These are phyloP conservation scores for Neodon shergylaensis DNA, from an alignment of 2,113 vertebrate species.

Conservation along the genomic window DNA sequence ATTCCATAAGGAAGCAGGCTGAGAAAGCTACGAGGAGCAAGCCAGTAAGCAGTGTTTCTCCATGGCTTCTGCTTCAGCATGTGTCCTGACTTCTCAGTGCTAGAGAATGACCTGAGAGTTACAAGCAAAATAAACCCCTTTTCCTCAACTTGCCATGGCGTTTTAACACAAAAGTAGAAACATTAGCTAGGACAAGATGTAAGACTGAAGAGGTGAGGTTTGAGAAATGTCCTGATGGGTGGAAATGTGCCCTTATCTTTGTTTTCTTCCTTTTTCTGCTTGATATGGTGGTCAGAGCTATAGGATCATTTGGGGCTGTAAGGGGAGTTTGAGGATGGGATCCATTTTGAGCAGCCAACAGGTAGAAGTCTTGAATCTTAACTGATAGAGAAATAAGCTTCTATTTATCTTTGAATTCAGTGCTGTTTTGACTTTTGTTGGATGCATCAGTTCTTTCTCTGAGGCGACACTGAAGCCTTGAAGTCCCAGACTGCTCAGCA, in stretches of 20 bases:
- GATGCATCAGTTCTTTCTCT: not conserved
- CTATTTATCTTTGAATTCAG: not conserved
- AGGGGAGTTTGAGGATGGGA: not conserved
- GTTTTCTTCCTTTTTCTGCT: not conserved
- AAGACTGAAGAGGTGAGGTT: not conserved
- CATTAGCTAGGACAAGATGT: not conserved
- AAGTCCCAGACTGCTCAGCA: not conserved
- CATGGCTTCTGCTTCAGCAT: not conserved
- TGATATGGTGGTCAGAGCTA: not conserved
- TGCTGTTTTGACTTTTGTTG: not conserved
- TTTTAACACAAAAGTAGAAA: not conserved
- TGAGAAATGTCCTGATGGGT: not conserved
- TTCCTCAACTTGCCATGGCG: not conserved
- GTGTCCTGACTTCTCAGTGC: not conserved
- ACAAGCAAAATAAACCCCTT: not conserved
- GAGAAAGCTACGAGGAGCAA: not conserved
- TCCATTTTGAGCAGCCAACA: not conserved
- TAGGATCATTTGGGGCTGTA: not conserved
- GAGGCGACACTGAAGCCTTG: not conserved
- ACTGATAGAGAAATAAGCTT: not conserved
- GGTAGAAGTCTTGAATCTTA: slow-evolving; percentile 12
- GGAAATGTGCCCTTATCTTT: not conserved
- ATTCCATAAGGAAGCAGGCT: not conserved
- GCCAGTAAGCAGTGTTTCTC: not conserved
- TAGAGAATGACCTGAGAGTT: no score